phyloP scores from a whole-genome alignment of 2,113 vertebrate genomes.

The Ailuropoda melanoleuca region DNA sequence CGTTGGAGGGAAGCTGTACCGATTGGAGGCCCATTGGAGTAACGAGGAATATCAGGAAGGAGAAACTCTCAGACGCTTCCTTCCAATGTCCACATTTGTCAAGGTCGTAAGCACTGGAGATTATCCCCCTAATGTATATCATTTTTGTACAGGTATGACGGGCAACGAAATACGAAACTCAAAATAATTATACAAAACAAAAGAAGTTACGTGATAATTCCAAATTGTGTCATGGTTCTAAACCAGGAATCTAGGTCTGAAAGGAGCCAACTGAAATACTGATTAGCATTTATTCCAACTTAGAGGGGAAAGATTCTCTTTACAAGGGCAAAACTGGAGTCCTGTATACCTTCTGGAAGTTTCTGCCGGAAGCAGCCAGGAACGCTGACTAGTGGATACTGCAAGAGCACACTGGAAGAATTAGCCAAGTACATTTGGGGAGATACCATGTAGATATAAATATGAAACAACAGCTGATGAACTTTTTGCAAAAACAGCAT shows the following conservation, averaged over 20 bases:
- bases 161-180: background rate
- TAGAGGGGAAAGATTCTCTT: background rate
- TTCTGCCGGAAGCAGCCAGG: background rate
- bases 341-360: background rate
- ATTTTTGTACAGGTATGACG: background rate
- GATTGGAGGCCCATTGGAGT: background rate
- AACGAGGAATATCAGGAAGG: background rate
- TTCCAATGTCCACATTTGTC: background rate
- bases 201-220: background rate
- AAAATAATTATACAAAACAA: background rate
- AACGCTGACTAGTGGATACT: background rate
- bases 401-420: background rate
- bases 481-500: background rate
- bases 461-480: background rate
- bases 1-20: background rate
- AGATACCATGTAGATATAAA: no score
- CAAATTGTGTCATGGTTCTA: background rate
- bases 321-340: background rate
- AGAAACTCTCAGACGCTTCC: background rate
- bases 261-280: background rate
- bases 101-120: background rate
- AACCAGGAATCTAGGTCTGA: background rate
- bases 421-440: background rate
- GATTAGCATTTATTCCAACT: no score
- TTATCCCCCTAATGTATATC: background rate